phyloP scores from a whole-genome alignment of 2,113 vertebrate species.

The Sinocyclocheilus anophthalmus region DNA sequence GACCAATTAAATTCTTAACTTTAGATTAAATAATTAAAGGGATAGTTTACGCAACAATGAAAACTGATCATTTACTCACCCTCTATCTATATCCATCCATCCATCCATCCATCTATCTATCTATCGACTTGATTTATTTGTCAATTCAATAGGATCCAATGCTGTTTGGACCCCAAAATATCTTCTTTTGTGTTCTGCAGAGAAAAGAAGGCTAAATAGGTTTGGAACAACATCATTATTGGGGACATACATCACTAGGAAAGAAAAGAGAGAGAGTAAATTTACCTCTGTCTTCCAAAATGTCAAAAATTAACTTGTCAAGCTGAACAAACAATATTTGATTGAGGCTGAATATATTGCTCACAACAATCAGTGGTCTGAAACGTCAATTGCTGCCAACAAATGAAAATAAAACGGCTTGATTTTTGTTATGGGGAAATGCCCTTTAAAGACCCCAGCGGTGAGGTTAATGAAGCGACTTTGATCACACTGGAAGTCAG shows the following conservation, averaged over 20 bases:
- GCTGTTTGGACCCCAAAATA: background rate
- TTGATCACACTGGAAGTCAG: slow-evolving; percentile 37
- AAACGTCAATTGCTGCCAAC: slow-evolving; percentile 19
- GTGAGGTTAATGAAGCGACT: slow-evolving; percentile 40
- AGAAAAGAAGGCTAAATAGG: background rate
- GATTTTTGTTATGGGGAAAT: slow-evolving; percentile 21
- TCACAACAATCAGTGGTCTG: background rate
- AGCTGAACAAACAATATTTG: slow-evolving; percentile 18
- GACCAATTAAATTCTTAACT: too few species aligned
- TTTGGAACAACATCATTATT: background rate
- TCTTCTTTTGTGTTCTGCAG: background rate
- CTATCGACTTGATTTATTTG: too few species aligned
- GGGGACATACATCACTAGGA: background rate
- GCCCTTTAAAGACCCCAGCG: background rate
- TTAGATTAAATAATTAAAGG: too few species aligned
- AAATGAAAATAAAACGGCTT: slow-evolving; percentile 6
- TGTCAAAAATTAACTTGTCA: background rate
- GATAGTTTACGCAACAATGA: too few species aligned
- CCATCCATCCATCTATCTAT: too few species aligned
- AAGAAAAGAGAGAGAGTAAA: slow-evolving; percentile 5
- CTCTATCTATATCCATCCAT: too few species aligned
- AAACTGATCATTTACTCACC: too few species aligned
- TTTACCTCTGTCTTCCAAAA: background rate
- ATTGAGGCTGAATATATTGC: slow-evolving; percentile 23
- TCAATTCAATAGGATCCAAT: background rate